phyloP scores from a whole-genome alignment of 2,888 invertebrate species.

The Keiferia lycopersicella region DNA sequence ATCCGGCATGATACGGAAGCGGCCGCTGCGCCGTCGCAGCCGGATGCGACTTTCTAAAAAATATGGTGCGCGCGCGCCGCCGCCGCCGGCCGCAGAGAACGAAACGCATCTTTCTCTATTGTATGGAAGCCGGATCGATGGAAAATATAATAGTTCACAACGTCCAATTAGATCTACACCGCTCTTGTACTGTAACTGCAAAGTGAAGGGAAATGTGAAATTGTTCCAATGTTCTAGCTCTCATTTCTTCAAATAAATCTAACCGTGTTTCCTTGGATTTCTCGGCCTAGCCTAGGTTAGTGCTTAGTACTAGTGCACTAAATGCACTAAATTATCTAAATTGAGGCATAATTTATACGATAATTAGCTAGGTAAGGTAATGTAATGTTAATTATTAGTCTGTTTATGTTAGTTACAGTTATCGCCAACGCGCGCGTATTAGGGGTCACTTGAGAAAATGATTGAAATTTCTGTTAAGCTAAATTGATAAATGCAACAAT shows the following conservation, averaged over 20 bases:
- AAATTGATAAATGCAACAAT: background rate
- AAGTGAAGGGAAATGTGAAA: slow-evolving; percentile 22
- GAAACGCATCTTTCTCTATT: slow-evolving; percentile 22
- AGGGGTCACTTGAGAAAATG: background rate
- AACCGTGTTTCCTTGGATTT: background rate
- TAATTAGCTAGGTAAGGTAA: background rate
- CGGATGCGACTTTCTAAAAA: slow-evolving; percentile 81
- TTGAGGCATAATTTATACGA: background rate
- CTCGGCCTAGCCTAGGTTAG: background rate
- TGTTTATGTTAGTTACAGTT: background rate
- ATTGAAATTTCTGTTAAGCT: background rate
- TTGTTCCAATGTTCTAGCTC: background rate
- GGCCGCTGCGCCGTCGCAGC: slow-evolving; percentile 56
- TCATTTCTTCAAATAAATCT: background rate
- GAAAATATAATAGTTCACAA: slow-evolving; percentile 24
- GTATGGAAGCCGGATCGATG: slow-evolving; percentile 23
- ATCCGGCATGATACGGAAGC: slow-evolving; percentile 69
- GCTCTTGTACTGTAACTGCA: slow-evolving; percentile 4
- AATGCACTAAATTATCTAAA: slow-evolving; percentile 5
- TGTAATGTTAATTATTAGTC: background rate
- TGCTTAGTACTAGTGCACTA: background rate
- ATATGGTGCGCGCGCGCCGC: slow-evolving; percentile 58
- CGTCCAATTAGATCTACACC: slow-evolving; percentile 7
- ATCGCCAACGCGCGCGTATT: background rate
- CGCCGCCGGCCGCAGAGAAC: slow-evolving; percentile 21